Evolutionary conservation across 2,888 invertebrate genomes (phyloP), one percentile per base, ranked within the genome.

Genomic region (Drosophila meridionalis): DNA sequence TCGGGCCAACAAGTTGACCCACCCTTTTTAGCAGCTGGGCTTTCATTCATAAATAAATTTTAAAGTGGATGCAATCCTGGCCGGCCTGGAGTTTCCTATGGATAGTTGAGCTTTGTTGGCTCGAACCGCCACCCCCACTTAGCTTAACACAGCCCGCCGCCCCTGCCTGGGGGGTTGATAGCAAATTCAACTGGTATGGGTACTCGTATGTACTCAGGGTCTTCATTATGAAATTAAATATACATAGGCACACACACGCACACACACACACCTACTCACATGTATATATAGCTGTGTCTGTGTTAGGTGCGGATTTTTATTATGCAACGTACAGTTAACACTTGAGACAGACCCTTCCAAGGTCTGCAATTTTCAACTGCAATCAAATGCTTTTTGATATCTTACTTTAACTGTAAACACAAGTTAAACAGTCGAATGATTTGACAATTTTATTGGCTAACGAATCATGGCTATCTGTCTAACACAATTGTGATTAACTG

Each of bases 41-140:
- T 76, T 78, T 83, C 73, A 85, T 78, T 85, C 79, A 83, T 87
- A 83, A 87, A 87, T 87, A 88, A 78, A 80, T 83, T 88, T 83
- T 83, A 83, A 83, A 87, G 86, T 86, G 86, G 62, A 84, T 86
- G 87, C 87, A 82, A 82, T 82, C 65, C 75, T 52, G 62, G 76
- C 55, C 60, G 55, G 74, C 57, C 58, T 52, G 73, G 45, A 69
- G 55, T 76, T 76, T 43, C 59, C 48, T 53, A 65, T 69, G 75
- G 70, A 66, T 78, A 67, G 60, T 70, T 62, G 47, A 66, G 76
- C 64, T 68, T 50, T 60, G 68, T 59, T 47, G 55, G 20, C 26
- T 30, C 30, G 20, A 26, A 11, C n/a, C 42, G 42, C 11, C 28
- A 32, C 1, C n/a, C 32, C 43, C 32, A 5, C 34, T n/a, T 30